phyloP scores from a whole-genome alignment of 2,888 invertebrate genomes.

The Lamellibrachia satsuma region DNA sequence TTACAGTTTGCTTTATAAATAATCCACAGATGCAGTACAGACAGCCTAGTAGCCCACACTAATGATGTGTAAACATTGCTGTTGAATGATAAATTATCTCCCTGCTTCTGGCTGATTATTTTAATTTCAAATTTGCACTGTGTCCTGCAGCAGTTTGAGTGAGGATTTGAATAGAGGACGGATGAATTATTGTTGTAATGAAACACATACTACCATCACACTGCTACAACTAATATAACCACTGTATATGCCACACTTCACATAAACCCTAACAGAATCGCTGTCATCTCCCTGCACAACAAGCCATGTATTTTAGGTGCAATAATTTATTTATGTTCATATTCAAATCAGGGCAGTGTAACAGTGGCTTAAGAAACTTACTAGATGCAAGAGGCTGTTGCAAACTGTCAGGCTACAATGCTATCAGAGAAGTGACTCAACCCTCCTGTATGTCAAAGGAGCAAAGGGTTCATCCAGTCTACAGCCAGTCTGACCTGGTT shows the following conservation, averaged over 20 bases:
- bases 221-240: not conserved
- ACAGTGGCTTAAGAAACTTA: not conserved
- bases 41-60: not conserved
- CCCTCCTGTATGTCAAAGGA: not conserved
- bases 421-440: not conserved
- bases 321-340: not conserved
- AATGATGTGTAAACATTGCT: not conserved
- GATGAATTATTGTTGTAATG: not conserved
- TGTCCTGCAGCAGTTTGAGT: not conserved
- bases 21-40: not conserved
- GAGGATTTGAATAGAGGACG: not conserved
- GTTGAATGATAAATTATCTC: not conserved
- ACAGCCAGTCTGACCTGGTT: not conserved
- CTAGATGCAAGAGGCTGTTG: not conserved
- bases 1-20: not conserved
- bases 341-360: not conserved
- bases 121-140: not conserved
- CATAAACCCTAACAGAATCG: not conserved
- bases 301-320: not conserved
- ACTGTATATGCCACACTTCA: not conserved
- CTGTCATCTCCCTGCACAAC: not conserved
- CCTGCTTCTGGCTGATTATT: not conserved
- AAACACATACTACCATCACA: not conserved
- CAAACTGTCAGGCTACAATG: not conserved
- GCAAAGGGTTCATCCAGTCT: slow-evolving; percentile 12